These are phyloP conservation scores for Teleogryllus occipitalis DNA, from an alignment of 1,140 invertebrate genomes.

Conservation along the genomic window DNA sequence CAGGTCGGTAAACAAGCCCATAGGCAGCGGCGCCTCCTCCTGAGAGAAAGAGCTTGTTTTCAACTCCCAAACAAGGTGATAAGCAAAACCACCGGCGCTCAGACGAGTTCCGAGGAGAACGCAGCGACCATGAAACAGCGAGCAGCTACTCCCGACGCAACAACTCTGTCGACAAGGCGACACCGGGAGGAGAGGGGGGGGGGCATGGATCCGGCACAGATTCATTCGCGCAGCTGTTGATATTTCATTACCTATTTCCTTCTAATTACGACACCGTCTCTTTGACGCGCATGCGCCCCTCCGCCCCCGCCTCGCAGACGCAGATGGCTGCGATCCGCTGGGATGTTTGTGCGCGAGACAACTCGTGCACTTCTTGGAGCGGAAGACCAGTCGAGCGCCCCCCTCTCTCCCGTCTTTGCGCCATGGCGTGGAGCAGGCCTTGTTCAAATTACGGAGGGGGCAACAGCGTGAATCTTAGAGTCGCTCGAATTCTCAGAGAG, in stretches of 20 bases:
- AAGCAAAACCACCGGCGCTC: neutral
- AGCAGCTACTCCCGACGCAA: neutral
- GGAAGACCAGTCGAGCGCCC: neutral
- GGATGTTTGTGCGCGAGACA: neutral
- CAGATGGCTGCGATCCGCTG: no score
- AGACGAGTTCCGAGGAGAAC: neutral
- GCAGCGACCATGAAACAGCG: neutral
- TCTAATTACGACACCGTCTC: neutral
- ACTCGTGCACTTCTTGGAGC: neutral
- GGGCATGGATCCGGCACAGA: neutral
- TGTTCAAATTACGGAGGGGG: no score
- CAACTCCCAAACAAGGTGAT: neutral
- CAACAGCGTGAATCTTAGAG: no score
- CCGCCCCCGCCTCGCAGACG: no score
- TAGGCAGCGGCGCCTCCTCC: no score
- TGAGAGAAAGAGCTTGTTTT: neutral
- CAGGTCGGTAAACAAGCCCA: no score
- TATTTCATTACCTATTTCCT: slow-evolving; percentile 5
- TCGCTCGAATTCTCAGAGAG: no score
- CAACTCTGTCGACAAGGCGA: neutral
- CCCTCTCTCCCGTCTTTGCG: no score
- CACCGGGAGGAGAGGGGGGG: no score
- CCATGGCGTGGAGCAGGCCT: no score
- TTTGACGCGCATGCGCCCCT: neutral
- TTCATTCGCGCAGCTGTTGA: neutral